Evolutionary conservation across 2,888 invertebrate species (phyloP).

Genomic region (Agrotis exclamationis): DNA sequence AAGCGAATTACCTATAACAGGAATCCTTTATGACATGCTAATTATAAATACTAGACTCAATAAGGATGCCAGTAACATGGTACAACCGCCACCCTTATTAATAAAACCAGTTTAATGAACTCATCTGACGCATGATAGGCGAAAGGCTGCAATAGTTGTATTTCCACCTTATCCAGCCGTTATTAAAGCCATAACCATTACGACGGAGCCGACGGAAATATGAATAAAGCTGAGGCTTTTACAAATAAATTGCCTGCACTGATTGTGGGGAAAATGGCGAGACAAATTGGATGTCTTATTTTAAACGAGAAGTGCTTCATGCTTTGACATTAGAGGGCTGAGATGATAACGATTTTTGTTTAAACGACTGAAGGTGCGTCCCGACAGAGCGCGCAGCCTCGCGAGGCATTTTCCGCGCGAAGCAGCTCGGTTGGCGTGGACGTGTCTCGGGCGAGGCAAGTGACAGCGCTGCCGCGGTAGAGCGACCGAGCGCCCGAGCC

Average conservation of each 20-base stretch:
- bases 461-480: no score
- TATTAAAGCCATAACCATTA: constrained; percentile 57
- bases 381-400: no score
- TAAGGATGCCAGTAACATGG: constrained; percentile 33
- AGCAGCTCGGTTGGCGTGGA: no score
- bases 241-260: constrained; percentile 61
- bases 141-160: constrained; percentile 41
- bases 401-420: no score
- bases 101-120: constrained; percentile 54
- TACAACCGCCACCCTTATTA: constrained; percentile 24
- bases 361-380: constrained; percentile 13
- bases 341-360: constrained; percentile 26
- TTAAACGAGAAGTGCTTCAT: constrained; percentile 53
- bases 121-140: constrained; percentile 18
- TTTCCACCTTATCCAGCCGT: constrained; percentile 41
- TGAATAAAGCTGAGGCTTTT: constrained; percentile 58
- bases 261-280: constrained; percentile 55
- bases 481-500: no score
- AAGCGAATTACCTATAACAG: constrained; percentile 10
- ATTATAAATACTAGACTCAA: constrained; percentile 32
- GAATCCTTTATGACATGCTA: constrained; percentile 1
- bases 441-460: no score
- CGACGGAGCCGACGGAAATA: constrained; percentile 55
- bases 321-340: constrained; percentile 36
- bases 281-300: constrained; percentile 64